phyloP scores from a whole-genome alignment of 1,140 invertebrate genomes.

The Sesamia nonagrioides region DNA sequence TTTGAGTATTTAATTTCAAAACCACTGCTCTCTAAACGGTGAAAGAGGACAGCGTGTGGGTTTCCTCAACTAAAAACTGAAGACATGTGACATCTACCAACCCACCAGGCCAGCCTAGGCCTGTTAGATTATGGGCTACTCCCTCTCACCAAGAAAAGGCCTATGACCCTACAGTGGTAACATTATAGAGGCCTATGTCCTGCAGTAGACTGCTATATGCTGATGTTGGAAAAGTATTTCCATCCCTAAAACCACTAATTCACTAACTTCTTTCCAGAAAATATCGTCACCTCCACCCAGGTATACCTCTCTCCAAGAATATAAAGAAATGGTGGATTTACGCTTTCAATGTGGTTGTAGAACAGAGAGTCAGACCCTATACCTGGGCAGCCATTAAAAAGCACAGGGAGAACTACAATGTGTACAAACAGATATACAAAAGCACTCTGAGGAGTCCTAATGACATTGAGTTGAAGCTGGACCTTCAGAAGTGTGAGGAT shows the following conservation, averaged over 20 bases:
- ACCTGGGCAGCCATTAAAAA: constrained; percentile 91
- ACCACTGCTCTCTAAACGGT: no score
- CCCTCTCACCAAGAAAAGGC: no score
- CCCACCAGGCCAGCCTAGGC: no score
- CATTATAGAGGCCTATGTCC: no score
- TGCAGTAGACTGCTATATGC: no score
- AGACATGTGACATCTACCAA: no score
- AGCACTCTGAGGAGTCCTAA: constrained; percentile 91
- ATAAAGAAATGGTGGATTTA: constrained; percentile 93
- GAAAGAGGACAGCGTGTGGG: no score
- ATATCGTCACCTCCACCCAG: constrained; percentile 87
- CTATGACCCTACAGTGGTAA: no score
- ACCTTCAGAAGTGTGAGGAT: constrained; percentile 93
- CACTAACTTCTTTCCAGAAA: constrained; percentile 81
- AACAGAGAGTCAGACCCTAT: constrained; percentile 91
- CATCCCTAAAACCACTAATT: neutral
- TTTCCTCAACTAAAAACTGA: no score
- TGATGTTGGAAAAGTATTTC: no score
- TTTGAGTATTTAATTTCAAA: no score
- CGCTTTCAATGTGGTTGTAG: constrained; percentile 91
- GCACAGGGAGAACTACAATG: constrained; percentile 91
- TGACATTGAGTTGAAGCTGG: constrained; percentile 91
- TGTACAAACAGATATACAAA: constrained; percentile 92
- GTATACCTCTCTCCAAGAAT: constrained; percentile 83
- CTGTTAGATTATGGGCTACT: no score